Base-by-base conservation (phyloP, 2,888 invertebrate species). In the Herminia tarsipennalis region DNA sequence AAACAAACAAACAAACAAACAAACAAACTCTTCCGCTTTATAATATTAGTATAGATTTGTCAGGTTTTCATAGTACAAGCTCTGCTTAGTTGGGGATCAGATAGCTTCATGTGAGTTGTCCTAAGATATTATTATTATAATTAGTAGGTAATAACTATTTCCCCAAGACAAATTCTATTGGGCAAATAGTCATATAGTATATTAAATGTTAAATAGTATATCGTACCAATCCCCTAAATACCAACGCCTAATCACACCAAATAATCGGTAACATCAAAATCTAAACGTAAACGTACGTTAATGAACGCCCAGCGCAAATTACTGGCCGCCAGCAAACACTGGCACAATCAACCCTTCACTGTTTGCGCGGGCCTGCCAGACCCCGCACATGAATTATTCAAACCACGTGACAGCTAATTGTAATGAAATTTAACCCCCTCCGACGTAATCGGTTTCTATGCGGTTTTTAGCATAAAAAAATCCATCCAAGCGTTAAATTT, bases 361-460 rank as follows among this genome's bases (percentile, higher is more conserved):
- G 88, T 88, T 89, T 89, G 84, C 84, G 73, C 72, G 76, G 67
- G 68, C 73, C 65, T 75, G 63, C 70, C 66, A 68, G 73, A 69
- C 70, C 78, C 75, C 73, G 46, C 43, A 44, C 44, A 71, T 91
- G 90, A 86, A 90, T 91, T 76, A 91, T 91, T 87, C 89, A 91
- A 86, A 73, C 76, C 63, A 64, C 71, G 79, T 81, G 77, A 80
- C 80, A 64, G 86, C 89, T 91, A 91, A 91, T 91, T 91, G 89
- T 91, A 90, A 91, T 91, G 83, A 86, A 89, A 90, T 91, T 91
- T 88, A 85, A 81, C 77, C 83, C 79, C 74, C 74, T 70, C 43
- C 22, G 5, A 42, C 50, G 50, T 67, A 60, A 64, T 67, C 57
- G 66, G 66, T 46, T 60, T 67, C 68, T 51, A 67, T 66, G 68